Evolutionary conservation across 2,113 vertebrate species (phyloP), one percentile per base, ranked within the genome.

Genomic region (Empidonax alnorum): DNA sequence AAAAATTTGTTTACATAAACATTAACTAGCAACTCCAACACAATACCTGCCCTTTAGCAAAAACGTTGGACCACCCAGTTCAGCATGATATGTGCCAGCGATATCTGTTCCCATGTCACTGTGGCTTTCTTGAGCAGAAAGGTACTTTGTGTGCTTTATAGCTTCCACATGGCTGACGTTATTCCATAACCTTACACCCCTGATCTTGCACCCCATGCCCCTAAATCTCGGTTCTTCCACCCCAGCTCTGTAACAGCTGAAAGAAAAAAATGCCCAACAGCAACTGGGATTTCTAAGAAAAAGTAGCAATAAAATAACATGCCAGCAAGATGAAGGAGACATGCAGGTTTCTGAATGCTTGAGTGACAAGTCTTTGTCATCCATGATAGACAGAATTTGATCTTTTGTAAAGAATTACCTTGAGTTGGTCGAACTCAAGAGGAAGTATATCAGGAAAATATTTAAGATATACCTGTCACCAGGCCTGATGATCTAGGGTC

Each of bases 181-280:
- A 76, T 84, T 96, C 82, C 80, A 91, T 90, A 96, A 95, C 71
- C 93, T 90, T 87, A 91, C 11, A 27, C 50, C 93, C 61, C 79
- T 92, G 37, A 63, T 96, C 39, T 84, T 95, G 84, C 23, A 6
- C 67, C 87, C 85, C 30, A 10, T 94, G 89, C 63, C 91, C 91
- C 66, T 52, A 96, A 96, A 87, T 73, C 74, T 94, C 92, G 75
- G n/a, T 44, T 96, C 84, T 94, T 86, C 85, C 55, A 71, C 68
- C 47, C 88, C 53, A 77, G 87, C 78, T 91, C 59, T 6, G 2
- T 91, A 97, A 97, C 96, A 98, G 96, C 97, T 98, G 96, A 98
- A 85, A 89, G 23, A 87, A 88, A 96, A 91, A 97, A 98, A 96
- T 97, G 89, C 91, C 96, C 94, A 94, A 50, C 41, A 97, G 93